Base-by-base conservation (phyloP, 2,888 invertebrate genomes). In the Clivina fossor region DNA sequence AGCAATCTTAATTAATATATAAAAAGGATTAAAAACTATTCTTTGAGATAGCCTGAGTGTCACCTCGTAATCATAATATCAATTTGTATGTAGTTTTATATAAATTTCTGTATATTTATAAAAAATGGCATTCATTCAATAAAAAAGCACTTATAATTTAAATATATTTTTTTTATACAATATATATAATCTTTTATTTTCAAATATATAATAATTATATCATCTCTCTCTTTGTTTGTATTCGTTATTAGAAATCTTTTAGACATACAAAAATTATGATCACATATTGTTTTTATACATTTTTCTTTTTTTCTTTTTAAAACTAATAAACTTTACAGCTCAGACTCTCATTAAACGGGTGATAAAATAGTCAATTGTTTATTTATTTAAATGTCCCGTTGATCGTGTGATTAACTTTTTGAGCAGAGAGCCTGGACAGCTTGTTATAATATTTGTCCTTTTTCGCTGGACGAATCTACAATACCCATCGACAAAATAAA, bases 211-310 rank as follows among this genome's bases (percentile, higher is more conserved):
- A 49, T 49, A 49, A 19, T 15, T 46, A 26, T 26, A n/a, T n/a
- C n/a, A n/a, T 43, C 26, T 47, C 49, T 49, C 26, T 26, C 8
- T 26, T 26, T 26, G 5, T 8, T 47, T 47, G 4, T 7, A 24
- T 7, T 24, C 47, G 47, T 47, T 26, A 26, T 7, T 49, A 47
- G 47, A 47, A n/a, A 49, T 49, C 18, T 38, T 50, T 35, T 40
- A 32, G 35, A 38, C 55, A 47, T 55, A 55, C 47, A 55, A 46
- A 48, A 55, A 55, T 54, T 47, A 47, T 55, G 47, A 55, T 55
- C 55, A 55, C 55, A 55, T 47, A 38, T 47, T 7, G 13, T 43
- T 11, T 15, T n/a, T 28, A 13, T 13, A 19, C n/a, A n/a, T n/a
- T n/a, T n/a, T n/a, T n/a, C n/a, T n/a, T n/a, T n/a, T n/a, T n/a